A percentile compares a stretch with the other conserved stretches of the same genome.
Conservation (phyloP, 2,888 invertebrate genomes). For the Lamproptera curius region DNA sequence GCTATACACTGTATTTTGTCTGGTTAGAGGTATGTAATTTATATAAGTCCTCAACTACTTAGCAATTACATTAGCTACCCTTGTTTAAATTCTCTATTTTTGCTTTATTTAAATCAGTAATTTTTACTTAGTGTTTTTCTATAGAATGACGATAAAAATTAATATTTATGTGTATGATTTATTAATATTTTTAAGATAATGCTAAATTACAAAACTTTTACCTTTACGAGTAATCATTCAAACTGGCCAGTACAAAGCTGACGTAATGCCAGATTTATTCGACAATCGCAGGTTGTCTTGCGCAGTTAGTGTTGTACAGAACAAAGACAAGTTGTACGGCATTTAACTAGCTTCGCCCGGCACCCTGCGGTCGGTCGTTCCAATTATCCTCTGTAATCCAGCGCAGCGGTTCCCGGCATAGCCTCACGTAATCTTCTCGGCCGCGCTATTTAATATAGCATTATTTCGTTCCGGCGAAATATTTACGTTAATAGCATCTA, state of each 20-base stretch:
- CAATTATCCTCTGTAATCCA: constrained; percentile 57
- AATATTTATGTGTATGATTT: no score
- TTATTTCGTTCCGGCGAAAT: constrained; percentile 55
- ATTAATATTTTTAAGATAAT: no score
- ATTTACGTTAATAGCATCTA: constrained; percentile 51
- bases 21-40: no score
- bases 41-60: no score
- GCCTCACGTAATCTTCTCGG: constrained; percentile 57
- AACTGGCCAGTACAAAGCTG: not conserved
- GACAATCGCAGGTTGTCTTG: constrained; percentile 6
- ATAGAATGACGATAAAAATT: no score
- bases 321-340: constrained; percentile 20
- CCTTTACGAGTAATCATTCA: no score
- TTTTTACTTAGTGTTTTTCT: no score
- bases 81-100: no score
- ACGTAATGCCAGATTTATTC: constrained; percentile 3
- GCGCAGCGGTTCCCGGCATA: constrained; percentile 45
- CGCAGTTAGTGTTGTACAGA: constrained; percentile 8
- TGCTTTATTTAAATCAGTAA: no score
- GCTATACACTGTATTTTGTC: no score
- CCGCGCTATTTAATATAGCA: constrained; percentile 59
- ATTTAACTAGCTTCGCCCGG: constrained; percentile 25
- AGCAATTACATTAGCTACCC: no score
- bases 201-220: no score
- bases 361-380: constrained; percentile 24